These are phyloP conservation scores for Polylopha cassiicola DNA, from an alignment of 2,888 invertebrate genomes.

Conservation along the genomic window DNA sequence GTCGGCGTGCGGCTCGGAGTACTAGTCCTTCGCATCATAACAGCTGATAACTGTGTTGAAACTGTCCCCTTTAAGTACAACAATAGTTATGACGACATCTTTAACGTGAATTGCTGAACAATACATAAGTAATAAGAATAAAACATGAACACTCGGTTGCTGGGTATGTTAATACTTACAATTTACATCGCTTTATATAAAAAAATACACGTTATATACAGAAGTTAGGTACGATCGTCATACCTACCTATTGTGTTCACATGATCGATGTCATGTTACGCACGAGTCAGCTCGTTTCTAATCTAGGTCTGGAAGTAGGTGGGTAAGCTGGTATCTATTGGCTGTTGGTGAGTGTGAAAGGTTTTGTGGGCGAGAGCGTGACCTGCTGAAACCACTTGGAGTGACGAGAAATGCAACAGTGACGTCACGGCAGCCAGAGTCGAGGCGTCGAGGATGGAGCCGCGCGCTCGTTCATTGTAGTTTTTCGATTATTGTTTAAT, in stretches of 20 bases:
- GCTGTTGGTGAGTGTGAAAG: conserved; percentile 48
- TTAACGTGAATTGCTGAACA: conserved; percentile 1
- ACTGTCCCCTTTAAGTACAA: conserved; percentile 12
- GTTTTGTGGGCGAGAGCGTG: conserved; percentile 57
- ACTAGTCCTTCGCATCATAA: conserved; percentile 13
- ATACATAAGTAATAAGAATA: conserved; percentile 11
- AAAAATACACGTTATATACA: neutral
- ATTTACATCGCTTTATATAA: conserved; percentile 8
- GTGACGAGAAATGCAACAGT: conserved; percentile 73
- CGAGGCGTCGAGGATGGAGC: conserved; percentile 38
- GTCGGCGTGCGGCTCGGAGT: no score
- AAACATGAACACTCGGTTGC: conserved; percentile 4
- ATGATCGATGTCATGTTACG: no score
- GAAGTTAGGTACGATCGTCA: no score
- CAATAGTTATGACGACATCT: conserved; percentile 10
- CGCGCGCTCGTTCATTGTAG: conserved; percentile 76
- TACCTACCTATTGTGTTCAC: no score
- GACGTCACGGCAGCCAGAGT: conserved; percentile 46
- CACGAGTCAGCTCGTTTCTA: no score
- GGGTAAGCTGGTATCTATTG: no score
- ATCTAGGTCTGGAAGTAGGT: no score
- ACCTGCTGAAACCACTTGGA: conserved; percentile 66
- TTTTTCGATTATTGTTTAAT: conserved; percentile 78
- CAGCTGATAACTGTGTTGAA: conserved; percentile 16
- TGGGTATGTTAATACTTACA: conserved; percentile 1